Evolutionary conservation across 2,888 invertebrate species (phyloP).

Genomic region (Microctonus hyperodae): DNA sequence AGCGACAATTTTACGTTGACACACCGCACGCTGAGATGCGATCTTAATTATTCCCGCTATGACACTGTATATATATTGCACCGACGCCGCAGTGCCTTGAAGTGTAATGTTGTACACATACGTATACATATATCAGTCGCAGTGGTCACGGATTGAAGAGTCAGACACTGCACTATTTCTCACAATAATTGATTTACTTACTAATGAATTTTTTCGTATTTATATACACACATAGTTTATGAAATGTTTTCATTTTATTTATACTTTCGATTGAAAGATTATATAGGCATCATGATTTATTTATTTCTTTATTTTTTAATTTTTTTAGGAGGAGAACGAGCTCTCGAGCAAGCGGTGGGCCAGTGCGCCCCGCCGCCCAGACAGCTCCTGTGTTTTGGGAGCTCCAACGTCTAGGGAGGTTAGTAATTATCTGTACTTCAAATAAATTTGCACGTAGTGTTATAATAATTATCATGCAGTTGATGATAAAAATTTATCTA

Average conservation of each 20-base stretch:
- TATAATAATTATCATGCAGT: too few relatives aligned
- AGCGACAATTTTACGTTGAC: constrained; percentile 44
- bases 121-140: constrained; percentile 22
- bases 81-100: constrained; percentile 11
- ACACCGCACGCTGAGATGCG: constrained; percentile 42
- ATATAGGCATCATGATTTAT: neutral
- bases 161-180: constrained; percentile 30
- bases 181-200: constrained; percentile 50
- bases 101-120: too few relatives aligned
- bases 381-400: constrained; percentile 62
- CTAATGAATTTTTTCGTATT: neutral
- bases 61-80: constrained; percentile 39
- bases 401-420: constrained; percentile 62
- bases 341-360: constrained; percentile 74
- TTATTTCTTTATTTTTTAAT: constrained; percentile 31
- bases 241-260: constrained; percentile 15
- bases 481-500: too few relatives aligned
- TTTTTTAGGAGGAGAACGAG: constrained; percentile 75
- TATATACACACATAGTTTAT: neutral
- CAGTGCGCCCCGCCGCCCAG: constrained; percentile 72
- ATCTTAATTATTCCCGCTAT: constrained; percentile 52
- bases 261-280: constrained; percentile 2
- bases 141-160: constrained; percentile 9
- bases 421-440: constrained; percentile 16
- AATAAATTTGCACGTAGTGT: too few relatives aligned